phyloP scores from a whole-genome alignment of 2,888 invertebrate species.

The Eupithecia exiguata region DNA sequence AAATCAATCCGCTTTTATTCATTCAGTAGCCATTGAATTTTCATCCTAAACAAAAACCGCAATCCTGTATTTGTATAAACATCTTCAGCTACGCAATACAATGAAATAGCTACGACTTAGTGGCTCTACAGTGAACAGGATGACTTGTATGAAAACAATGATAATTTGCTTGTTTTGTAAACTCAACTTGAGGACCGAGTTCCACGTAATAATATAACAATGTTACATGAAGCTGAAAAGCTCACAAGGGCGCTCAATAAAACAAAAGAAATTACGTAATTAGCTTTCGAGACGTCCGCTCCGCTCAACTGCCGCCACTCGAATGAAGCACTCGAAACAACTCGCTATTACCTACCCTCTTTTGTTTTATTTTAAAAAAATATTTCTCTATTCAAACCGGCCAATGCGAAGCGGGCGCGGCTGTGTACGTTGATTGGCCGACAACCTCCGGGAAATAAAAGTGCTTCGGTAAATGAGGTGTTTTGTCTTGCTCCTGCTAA shows the following conservation, averaged over 20 bases:
- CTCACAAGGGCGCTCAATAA: slow-evolving; percentile 61
- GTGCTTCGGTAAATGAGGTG: slow-evolving; percentile 80
- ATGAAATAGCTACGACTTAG: slow-evolving; percentile 42
- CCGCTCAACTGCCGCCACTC: slow-evolving; percentile 69
- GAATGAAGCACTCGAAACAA: slow-evolving; percentile 81
- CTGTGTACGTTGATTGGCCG: slow-evolving; percentile 82
- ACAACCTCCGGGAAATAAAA: slow-evolving; percentile 83
- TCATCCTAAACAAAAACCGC: slow-evolving; percentile 44
- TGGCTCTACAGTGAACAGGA: slow-evolving; percentile 57
- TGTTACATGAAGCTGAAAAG: slow-evolving; percentile 73
- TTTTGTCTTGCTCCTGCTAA: slow-evolving; percentile 68
- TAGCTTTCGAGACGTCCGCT: slow-evolving; percentile 78
- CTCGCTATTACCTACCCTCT: slow-evolving; percentile 82
- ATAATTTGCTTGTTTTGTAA: slow-evolving; percentile 78
- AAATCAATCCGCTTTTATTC: slow-evolving; percentile 18
- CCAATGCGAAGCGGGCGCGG: slow-evolving; percentile 79
- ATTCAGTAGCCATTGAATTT: slow-evolving; percentile 39
- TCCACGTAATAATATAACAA: slow-evolving; percentile 76
- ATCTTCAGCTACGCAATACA: slow-evolving; percentile 56
- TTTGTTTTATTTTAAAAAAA: slow-evolving; percentile 78
- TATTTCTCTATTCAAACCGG: slow-evolving; percentile 80
- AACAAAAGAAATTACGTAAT: slow-evolving; percentile 79
- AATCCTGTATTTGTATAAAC: slow-evolving; percentile 55
- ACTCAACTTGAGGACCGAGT: slow-evolving; percentile 59
- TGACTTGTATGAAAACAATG: slow-evolving; percentile 67